These are phyloP conservation scores for Frankliniella fusca DNA, from an alignment of 2,888 invertebrate genomes.

Conservation along the genomic window DNA sequence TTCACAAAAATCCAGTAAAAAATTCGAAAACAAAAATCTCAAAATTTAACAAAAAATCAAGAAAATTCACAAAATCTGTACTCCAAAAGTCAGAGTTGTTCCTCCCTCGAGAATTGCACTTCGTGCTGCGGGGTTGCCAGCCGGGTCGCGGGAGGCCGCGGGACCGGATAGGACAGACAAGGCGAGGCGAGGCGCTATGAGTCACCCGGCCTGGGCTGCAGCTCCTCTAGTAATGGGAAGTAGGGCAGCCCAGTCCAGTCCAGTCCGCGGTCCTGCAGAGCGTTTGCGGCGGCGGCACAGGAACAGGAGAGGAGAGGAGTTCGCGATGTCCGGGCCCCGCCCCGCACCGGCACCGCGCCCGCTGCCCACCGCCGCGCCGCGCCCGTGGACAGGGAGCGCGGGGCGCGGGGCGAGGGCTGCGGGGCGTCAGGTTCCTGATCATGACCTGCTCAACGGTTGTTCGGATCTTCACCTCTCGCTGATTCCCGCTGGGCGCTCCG, in stretches of 20 bases:
- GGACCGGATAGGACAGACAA: too few species aligned
- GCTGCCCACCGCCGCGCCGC: neutral
- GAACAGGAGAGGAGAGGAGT: neutral
- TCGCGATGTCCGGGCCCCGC: neutral
- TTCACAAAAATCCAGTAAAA: too few species aligned
- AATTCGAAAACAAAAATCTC: too few species aligned
- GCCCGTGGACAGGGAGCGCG: neutral
- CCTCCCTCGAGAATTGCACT: too few species aligned
- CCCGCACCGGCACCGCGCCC: neutral
- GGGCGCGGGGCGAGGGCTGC: neutral
- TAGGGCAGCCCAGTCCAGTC: neutral
- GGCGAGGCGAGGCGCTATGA: neutral
- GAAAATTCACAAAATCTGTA: too few species aligned
- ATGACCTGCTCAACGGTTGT: conserved; percentile 19
- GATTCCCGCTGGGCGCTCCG: conserved; percentile 1
- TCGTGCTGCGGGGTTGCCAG: neutral
- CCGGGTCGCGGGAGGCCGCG: neutral
- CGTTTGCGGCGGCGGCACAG: neutral
- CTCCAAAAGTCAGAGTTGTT: too few species aligned
- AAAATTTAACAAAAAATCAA: too few species aligned
- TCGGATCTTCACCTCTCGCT: conserved; percentile 15
- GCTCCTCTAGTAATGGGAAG: neutral
- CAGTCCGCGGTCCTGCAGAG: neutral
- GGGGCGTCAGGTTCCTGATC: conserved; percentile 14
- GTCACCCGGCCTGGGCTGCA: neutral